Evolutionary conservation across 1,140 invertebrate species (phyloP), one percentile per base, ranked within the genome.

Genomic region (Argopecten irradians): DNA sequence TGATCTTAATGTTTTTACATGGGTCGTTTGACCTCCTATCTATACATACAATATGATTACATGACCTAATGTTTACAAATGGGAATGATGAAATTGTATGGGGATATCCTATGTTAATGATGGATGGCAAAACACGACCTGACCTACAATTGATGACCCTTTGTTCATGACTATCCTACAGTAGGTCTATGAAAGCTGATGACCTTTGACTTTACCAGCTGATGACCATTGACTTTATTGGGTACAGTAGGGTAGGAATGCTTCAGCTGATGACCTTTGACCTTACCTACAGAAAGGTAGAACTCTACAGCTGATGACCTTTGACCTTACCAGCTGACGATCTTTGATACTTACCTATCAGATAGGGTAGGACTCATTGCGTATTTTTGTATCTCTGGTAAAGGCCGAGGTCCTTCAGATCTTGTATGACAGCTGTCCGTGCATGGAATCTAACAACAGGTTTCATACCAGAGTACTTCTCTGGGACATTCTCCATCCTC

Each of bases 361-460:
- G n/a, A n/a, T n/a, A 96, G 19, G 99, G 99, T 82, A 99, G 97
- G 83, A 98, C 97, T n/a, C 98, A 99, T 99, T 0, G 98, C 97
- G 96, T 99, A 98, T 97, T 90, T 97, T 97, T 0, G 97, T 97
- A n/a, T 93, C 98, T 98, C 22, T 97, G 96, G 94, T 98, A 99
- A 0, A 99, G 95, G 22, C 97, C 97, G 89, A 96, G 96, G 86
- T 97, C 95, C 93, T 97, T 97, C 13, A 99, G 95, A 34, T 96
- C 97, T 90, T 97, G 96, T 1, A 97, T 94, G 19, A 99, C 97
- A 83, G 96, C 96, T 93, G 97, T 97, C 88, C 99, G 97, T 16
- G 98, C 98, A 91, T 98, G 97, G 96, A 99, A 99, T 84, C 99
- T 96, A n/a, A n/a, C n/a, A n/a, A n/a, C n/a, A n/a, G n/a, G n/a